Base-by-base conservation (phyloP, 1,140 invertebrate genomes). In the Uloborus diversus region DNA sequence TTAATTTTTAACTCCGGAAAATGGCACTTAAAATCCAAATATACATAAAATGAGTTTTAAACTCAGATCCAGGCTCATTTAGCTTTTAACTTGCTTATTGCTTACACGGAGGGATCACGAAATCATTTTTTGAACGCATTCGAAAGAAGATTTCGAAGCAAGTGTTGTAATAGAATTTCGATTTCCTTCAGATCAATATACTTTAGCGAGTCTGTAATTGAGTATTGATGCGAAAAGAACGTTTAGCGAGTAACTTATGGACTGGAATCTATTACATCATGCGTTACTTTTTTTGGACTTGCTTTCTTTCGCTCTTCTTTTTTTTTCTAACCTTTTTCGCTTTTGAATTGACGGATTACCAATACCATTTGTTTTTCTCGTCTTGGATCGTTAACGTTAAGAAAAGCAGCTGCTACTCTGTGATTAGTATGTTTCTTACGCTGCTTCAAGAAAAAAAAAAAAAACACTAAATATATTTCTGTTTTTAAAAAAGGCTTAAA, bases 241-340 rank as follows among this genome's bases (percentile, higher is more conserved):
- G 35, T 61, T 73, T 73, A 73, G 56, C 35, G 56, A 73, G 69
- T 47, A 73, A 73, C 35, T 73, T 61, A 73, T 73, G 69, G 35
- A n/a, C 35, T 56, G 56, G 35, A 65, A 57, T 70, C 65, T 68
- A 68, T 68, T 51, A 51, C 42, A 68, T 68, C 23, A 30, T 28
- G 23, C 53, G 28, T 37, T 32, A 13, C 17, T 68, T 68, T 68
- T n/a, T n/a, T n/a, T n/a, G n/a, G n/a, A n/a, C n/a, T n/a, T n/a
- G n/a, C n/a, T n/a, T n/a, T n/a, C n/a, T n/a, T n/a, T n/a, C n/a
- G n/a, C n/a, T n/a, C n/a, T n/a, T n/a, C n/a, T n/a, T n/a, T n/a
- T n/a, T n/a, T n/a, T n/a, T n/a, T 68, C 30, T 68, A 1, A 9
- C 37, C 17, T 51, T 47, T 51, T n/a, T n/a, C 17, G n/a, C 47